A percentile compares a stretch with the other conserved stretches of the same genome.
Conservation (phyloP, 2,888 invertebrate species). For the Hirtodrosophila confusa region DNA sequence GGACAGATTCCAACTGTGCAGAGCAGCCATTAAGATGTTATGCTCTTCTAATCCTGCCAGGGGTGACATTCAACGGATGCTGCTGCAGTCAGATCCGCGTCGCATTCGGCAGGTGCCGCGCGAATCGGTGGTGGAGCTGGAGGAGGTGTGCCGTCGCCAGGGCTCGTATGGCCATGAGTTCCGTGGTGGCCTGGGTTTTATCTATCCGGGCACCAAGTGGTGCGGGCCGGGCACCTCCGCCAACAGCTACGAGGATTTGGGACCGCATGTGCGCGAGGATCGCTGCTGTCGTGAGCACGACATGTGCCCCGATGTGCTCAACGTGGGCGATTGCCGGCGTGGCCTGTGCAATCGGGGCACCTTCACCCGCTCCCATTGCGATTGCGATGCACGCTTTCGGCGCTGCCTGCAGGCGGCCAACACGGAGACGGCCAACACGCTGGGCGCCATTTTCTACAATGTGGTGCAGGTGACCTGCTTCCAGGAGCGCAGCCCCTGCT, state of each 20-base stretch:
- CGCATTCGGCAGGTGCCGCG: constrained; percentile 87
- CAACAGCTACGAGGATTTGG: constrained; percentile 87
- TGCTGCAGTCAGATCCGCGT: constrained; percentile 86
- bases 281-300: constrained; percentile 91
- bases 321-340: constrained; percentile 86
- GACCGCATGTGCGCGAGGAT: constrained; percentile 87
- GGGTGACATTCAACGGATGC: constrained; percentile 87
- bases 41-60: constrained; percentile 67
- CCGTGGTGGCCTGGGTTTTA: constrained; percentile 85
- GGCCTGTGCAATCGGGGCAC: constrained; percentile 88
- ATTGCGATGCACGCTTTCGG: constrained; percentile 89
- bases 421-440: constrained; percentile 88
- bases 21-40: no score
- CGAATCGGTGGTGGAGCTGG: constrained; percentile 86
- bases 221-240: constrained; percentile 90
- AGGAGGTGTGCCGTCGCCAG: constrained; percentile 85
- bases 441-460: constrained; percentile 91
- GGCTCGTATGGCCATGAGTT: constrained; percentile 82
- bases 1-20: no score
- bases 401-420: constrained; percentile 88
- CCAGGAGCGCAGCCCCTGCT: constrained; percentile 87
- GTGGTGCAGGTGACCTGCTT: constrained; percentile 90
- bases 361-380: constrained; percentile 90
- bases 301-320: constrained; percentile 87
- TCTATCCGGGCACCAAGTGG: constrained; percentile 91